A percentile compares a stretch with the other conserved stretches of the same genome.
These are phyloP conservation scores for Acanthurus lineatus DNA, from an alignment of 2,797 vertebrate genomes.

Conservation along the genomic window DNA sequence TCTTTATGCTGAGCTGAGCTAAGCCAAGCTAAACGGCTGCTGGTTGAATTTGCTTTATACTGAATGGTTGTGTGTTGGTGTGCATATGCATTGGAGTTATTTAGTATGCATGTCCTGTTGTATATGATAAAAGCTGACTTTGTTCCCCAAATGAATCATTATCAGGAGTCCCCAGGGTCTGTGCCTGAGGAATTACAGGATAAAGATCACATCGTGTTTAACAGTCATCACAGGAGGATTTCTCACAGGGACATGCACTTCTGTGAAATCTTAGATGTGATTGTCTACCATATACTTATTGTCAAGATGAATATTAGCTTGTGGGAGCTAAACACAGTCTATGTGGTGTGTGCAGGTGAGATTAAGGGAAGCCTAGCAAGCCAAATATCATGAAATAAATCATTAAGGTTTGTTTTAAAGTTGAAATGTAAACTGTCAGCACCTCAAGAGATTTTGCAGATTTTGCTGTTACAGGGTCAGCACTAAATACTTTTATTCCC, in stretches of 20 bases:
- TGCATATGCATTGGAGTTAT: not conserved
- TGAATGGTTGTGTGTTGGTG: not conserved
- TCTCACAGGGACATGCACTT: constrained; percentile 42
- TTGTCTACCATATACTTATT: constrained; percentile 22
- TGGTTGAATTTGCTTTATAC: not conserved
- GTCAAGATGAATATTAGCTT: constrained; percentile 39
- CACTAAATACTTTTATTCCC: constrained; percentile 27
- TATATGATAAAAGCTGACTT: constrained; percentile 43
- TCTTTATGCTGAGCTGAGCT: not conserved
- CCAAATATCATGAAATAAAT: constrained; percentile 26
- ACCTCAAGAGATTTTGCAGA: constrained; percentile 20
- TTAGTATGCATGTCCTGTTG: constrained; percentile 14
- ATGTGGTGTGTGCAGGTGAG: constrained; percentile 17
- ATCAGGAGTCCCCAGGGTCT: constrained; percentile 45
- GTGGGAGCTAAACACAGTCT: constrained; percentile 1
- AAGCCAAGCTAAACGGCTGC: not conserved
- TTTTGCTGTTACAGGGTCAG: constrained; percentile 15
- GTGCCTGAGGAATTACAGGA: constrained; percentile 47
- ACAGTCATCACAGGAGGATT: constrained; percentile 49
- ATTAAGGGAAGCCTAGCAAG: constrained; percentile 31
- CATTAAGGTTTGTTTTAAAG: constrained; percentile 31
- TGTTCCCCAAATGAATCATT: constrained; percentile 61
- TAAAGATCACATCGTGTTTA: constrained; percentile 57
- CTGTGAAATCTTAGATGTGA: constrained; percentile 41
- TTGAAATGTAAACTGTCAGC: constrained; percentile 26